Evolutionary conservation across 1,140 invertebrate genomes (phyloP).

Genomic region (Aplysia californica): DNA sequence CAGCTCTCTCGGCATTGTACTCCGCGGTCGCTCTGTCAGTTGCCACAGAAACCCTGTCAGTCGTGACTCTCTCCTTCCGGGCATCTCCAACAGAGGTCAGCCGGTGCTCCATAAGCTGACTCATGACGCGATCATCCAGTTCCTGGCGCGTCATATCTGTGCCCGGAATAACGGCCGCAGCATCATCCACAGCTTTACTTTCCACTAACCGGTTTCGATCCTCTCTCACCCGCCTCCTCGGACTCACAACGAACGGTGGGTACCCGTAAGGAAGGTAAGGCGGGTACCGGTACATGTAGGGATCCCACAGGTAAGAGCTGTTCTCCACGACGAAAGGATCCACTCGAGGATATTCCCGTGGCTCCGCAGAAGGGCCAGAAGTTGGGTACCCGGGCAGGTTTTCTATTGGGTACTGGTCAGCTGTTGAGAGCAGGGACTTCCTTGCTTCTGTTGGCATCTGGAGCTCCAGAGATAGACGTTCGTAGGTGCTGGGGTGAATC

Average conservation of each 20-base stretch:
- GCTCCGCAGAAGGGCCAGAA: constrained; percentile 38
- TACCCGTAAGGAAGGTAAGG: constrained; percentile 36
- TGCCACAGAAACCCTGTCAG: neutral
- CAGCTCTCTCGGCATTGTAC: too few species aligned
- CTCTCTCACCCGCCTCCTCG: neutral
- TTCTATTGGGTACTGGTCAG: constrained; percentile 53
- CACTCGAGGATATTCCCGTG: constrained; percentile 35
- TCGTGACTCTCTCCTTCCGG: constrained; percentile 11
- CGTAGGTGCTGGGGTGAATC: constrained; percentile 53
- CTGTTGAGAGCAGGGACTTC: constrained; percentile 38
- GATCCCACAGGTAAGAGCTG: constrained; percentile 17
- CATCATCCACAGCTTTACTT: neutral
- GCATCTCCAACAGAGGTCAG: constrained; percentile 33
- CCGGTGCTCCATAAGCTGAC: constrained; percentile 47
- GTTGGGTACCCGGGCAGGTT: constrained; percentile 45
- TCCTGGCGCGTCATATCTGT: constrained; percentile 52
- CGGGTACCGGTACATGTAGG: constrained; percentile 32
- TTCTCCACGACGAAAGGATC: constrained; percentile 40
- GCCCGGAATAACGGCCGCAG: constrained; percentile 45
- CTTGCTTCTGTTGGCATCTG: constrained; percentile 55
- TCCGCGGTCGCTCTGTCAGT: neutral
- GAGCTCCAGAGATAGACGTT: constrained; percentile 52
- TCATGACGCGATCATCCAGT: constrained; percentile 52
- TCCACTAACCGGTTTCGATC: constrained; percentile 34
- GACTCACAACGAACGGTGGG: constrained; percentile 1